Evolutionary conservation across 2,113 vertebrate genomes (phyloP), one percentile per base, ranked within the genome.

Genomic region (Calypte anna): DNA sequence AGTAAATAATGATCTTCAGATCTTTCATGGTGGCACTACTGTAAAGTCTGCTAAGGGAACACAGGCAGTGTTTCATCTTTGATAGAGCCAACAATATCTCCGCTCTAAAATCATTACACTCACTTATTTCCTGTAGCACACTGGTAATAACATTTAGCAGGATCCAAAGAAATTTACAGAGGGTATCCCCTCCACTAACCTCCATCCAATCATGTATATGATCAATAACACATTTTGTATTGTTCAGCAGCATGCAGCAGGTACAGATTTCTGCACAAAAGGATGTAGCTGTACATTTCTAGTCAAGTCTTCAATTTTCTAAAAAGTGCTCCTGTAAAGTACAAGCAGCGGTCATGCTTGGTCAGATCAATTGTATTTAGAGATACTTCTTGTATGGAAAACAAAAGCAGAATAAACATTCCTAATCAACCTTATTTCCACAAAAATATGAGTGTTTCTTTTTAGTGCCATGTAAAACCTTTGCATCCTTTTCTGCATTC

Each of bases 1-100:
- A 97, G 97, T 98, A 98, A 98, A 98, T 98, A 98, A 98, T 97
- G 97, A 96, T 97, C 97, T 97, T 96, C 92, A 97, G 84, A 97
- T 98, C 95, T 97, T 97, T 97, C 91, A 53, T 96, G 97, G 97
- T 97, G 91, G 89, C 86, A 88, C 94, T 96, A 82, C 76, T 94
- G 88, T 76, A 86, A 96, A 96, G 93, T 95, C 94, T 95, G 94
- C 83, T 89, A 92, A 82, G 92, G 91, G 95, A 96, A 79, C 85
- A 78, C 72, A 82, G 87, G 74, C 92, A 92, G 89, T 53, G 51
- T 91, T 97, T 97, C 94, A 88, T 94, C 77, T 93, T 92, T 67
- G 94, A 94, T 82, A 88, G 7, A 95, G 82, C 93, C 86, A 96
- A 70, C 73, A 88, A 62, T 38, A 82, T 38, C 7, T 2, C 75